Percentiles rank a stretch among this genome's conserved stretches.
Evolutionary conservation across 2,797 vertebrate genomes (phyloP).

Genomic region (Ataeniobius toweri): DNA sequence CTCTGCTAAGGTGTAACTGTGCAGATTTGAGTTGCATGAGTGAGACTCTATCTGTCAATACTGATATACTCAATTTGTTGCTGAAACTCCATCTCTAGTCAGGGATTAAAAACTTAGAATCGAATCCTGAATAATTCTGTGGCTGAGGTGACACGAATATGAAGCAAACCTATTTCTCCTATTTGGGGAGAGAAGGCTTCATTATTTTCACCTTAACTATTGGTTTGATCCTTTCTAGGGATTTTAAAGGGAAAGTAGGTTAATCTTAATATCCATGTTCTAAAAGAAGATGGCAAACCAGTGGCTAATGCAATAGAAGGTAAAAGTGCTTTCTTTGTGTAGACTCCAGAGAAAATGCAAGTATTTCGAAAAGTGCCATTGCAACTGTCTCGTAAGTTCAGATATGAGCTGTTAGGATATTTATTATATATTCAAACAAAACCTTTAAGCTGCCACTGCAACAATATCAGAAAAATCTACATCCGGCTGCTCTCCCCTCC

Average conservation of each 20-base stretch:
- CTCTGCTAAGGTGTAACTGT: background rate
- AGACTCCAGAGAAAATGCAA: background rate
- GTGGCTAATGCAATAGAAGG: background rate
- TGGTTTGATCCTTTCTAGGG: background rate
- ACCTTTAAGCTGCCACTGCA: background rate
- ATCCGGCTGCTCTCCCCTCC: slow-evolving; percentile 1
- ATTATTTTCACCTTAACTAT: background rate
- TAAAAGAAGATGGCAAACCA: background rate
- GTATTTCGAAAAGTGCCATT: background rate
- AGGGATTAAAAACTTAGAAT: background rate
- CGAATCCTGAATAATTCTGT: background rate
- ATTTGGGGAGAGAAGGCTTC: background rate
- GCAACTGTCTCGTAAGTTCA: background rate
- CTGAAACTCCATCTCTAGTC: background rate
- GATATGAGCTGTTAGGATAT: background rate
- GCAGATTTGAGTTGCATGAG: background rate
- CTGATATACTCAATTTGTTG: background rate
- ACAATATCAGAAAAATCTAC: background rate
- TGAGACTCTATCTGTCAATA: background rate
- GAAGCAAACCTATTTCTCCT: background rate
- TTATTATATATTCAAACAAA: background rate
- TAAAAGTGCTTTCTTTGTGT: background rate
- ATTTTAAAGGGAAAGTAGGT: background rate
- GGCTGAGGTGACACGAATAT: background rate
- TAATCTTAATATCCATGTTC: too few relatives aligned